Base-by-base conservation (phyloP, 2,113 vertebrate genomes). In the Passer montanus region DNA sequence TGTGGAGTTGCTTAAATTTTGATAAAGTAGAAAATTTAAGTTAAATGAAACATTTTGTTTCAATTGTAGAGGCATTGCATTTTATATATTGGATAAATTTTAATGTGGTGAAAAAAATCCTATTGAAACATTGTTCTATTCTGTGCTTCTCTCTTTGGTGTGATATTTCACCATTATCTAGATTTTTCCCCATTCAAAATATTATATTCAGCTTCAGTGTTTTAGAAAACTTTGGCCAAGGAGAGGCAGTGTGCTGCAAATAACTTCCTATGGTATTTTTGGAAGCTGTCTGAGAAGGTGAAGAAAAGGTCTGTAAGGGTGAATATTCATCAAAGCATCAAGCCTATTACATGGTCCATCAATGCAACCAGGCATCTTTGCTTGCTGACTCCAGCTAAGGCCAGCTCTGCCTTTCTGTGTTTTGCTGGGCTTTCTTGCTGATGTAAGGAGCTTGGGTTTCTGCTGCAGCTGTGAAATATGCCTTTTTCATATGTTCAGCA, bases 341-440 rank as follows among this genome's bases (percentile, higher is more conserved):
- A 88, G 37, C 39, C 70, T 56, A 39, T 93, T 82, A 73, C 59
- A 35, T 70, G 79, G 75, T 70, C 83, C 59, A 19, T 95, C 82
- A 80, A 6, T 80, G 79, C 59, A 53, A 62, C n/a, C 27, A 46
- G 59, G 63, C 7, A 6, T 75, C 72, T 69, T 44, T 86, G 63
- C 84, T 60, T 77, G 84, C 84, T 86, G 84, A 86, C 63, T 77
- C 73, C 63, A 77, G 63, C 46, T 77, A 68, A 93, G 79, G 72
- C 63, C 64, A 73, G 72, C 59, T 94, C 64, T 80, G 63, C 0
- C 0, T 66, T 88, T 92, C 37, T 50, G 37, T 67, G 72, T 77
- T 86, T 92, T 90, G 55, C 76, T 77, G 59, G 60, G n/a, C 31
- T 59, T 92, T 89, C 93, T 88, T 94, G 94, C 92, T 94, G 85